These are phyloP conservation scores for Hippopotamus amphibius DNA, from an alignment of 2,113 vertebrate genomes.

Conservation along the genomic window DNA sequence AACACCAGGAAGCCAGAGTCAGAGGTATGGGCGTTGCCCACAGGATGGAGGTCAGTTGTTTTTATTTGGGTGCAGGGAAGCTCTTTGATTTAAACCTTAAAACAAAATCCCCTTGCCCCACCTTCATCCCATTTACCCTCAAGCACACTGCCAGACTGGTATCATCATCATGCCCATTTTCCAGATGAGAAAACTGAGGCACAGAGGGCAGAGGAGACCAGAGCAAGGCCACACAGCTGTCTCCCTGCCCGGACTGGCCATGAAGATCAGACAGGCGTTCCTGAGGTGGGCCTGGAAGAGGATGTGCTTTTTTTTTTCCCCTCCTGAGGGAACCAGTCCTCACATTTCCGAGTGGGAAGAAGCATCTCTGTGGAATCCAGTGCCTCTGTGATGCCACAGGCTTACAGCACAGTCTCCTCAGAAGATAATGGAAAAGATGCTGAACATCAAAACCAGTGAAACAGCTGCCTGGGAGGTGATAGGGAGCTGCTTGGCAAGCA, in stretches of 20 bases:
- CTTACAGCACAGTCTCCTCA: not conserved
- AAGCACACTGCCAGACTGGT: not conserved
- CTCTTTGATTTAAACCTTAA: not conserved
- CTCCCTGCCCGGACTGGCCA: not conserved
- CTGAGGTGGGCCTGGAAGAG: not conserved
- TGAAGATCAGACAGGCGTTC: not conserved
- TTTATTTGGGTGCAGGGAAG: not conserved
- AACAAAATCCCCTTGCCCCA: not conserved
- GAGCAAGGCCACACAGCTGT: rapidly evolving
- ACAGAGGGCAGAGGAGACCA: not conserved
- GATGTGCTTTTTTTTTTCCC: not conserved
- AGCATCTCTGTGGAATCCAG: not conserved
- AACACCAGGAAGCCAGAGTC: not conserved
- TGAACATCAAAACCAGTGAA: not conserved
- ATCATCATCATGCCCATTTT: not conserved
- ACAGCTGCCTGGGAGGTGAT: not conserved
- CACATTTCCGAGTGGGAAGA: not conserved
- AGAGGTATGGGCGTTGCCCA: not conserved
- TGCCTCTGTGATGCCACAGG: not conserved
- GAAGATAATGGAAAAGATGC: not conserved
- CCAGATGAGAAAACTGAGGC: not conserved
- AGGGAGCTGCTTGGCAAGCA: not conserved
- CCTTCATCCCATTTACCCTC: not conserved
- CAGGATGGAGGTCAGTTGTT: not conserved
- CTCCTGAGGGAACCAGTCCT: not conserved